phyloP scores from a whole-genome alignment of 1,140 invertebrate genomes.

The Chelonus insularis region DNA sequence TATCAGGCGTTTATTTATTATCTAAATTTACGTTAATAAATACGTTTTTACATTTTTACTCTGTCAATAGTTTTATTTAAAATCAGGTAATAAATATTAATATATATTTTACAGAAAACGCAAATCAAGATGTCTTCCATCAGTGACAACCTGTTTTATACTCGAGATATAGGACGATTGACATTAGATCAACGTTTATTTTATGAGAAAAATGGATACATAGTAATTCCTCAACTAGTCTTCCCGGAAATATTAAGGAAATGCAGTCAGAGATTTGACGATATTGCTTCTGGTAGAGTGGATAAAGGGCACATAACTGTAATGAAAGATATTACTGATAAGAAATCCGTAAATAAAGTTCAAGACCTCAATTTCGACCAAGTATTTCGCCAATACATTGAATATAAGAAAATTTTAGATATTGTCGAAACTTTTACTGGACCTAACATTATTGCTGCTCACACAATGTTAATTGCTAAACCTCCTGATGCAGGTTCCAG shows the following conservation, averaged over 20 bases:
- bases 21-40: too few species aligned
- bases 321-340: conserved; percentile 74
- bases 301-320: conserved; percentile 64
- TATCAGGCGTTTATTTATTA: too few species aligned
- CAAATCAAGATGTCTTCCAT: too few species aligned
- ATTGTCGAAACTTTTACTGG: conserved; percentile 79
- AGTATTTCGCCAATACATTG: conserved; percentile 72
- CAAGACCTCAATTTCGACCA: conserved; percentile 78
- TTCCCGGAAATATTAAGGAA: conserved; percentile 64
- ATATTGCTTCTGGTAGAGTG: conserved; percentile 66
- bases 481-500: conserved; percentile 75
- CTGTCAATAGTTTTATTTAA: too few species aligned
- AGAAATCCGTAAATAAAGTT: conserved; percentile 64
- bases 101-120: too few species aligned
- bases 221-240: conserved; percentile 71
- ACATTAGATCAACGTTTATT: conserved; percentile 66
- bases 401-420: conserved; percentile 68
- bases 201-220: conserved; percentile 81
- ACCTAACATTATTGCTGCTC: conserved; percentile 76
- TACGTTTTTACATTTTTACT: too few species aligned
- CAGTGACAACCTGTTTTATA: conserved; percentile 24
- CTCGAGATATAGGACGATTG: conserved; percentile 34
- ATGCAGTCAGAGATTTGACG: conserved; percentile 70
- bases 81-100: too few species aligned
- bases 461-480: conserved; percentile 92